Conservation (phyloP, 2,888 invertebrate species). For the Coecobrya sp. region DNA sequence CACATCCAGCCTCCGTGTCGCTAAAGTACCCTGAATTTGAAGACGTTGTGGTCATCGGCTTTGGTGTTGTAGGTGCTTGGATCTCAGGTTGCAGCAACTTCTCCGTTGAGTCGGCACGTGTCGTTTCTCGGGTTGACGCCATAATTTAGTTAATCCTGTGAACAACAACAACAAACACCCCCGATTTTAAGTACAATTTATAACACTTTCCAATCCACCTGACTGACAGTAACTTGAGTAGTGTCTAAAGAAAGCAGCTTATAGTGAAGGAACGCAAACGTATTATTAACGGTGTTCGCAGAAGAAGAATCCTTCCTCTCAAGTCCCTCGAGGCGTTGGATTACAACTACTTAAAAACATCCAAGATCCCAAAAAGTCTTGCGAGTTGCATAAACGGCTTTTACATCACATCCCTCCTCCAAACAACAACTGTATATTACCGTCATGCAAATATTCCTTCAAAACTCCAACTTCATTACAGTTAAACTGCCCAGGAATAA, state of each 20-base stretch:
- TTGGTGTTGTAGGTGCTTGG: slow-evolving; percentile 19
- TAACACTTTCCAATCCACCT: not conserved
- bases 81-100: slow-evolving; percentile 82
- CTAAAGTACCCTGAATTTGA: slow-evolving; percentile 82
- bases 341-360: not conserved
- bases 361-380: not conserved
- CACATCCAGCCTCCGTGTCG: slow-evolving; percentile 71
- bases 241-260: not conserved
- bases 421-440: too few species aligned
- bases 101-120: slow-evolving; percentile 81
- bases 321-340: slow-evolving; percentile 7
- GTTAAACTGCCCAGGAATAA: slow-evolving; percentile 56
- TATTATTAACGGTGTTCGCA: too few species aligned
- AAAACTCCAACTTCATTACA: slow-evolving; percentile 52
- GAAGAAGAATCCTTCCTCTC: not conserved
- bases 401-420: too few species aligned
- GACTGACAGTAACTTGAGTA: not conserved
- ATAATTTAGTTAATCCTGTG: slow-evolving; percentile 55
- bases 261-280: too few species aligned
- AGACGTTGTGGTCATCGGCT: slow-evolving; percentile 64
- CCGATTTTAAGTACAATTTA: not conserved
- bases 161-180: not conserved
- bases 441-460: not conserved
- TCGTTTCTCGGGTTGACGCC: slow-evolving; percentile 73
- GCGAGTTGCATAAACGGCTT: too few species aligned